These are phyloP conservation scores for Cephus rjabovi DNA, from an alignment of 2,888 invertebrate species.

Conservation along the genomic window DNA sequence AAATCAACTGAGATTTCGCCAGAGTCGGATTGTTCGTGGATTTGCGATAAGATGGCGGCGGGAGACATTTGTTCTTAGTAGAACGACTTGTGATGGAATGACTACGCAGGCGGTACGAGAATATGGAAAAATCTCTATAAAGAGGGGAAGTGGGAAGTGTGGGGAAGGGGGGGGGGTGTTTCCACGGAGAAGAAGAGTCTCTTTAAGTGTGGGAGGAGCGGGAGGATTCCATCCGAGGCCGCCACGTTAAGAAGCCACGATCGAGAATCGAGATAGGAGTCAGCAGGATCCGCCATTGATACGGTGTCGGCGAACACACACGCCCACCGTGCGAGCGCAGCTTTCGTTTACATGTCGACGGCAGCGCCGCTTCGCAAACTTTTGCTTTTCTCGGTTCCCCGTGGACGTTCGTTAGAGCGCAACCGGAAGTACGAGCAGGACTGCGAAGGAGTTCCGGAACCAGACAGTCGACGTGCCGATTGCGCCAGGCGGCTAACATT, in stretches of 20 bases:
- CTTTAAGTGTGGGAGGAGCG: neutral
- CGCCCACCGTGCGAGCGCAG: neutral
- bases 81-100: too few species aligned
- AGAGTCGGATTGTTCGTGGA: neutral
- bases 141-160: too few species aligned
- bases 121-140: too few species aligned
- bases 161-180: accelerated
- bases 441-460: slow-evolving; percentile 13
- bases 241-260: slow-evolving; percentile 37
- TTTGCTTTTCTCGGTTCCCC: neutral
- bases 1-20: too few species aligned
- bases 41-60: neutral
- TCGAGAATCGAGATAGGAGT: slow-evolving; percentile 45
- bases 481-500: slow-evolving; percentile 5
- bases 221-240: neutral
- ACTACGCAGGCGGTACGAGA: too few species aligned
- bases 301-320: slow-evolving; percentile 37
- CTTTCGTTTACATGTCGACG: neutral
- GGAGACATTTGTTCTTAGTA: too few species aligned
- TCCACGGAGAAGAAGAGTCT: too few species aligned
- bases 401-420: neutral
- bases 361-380: neutral
- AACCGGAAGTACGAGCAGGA: slow-evolving; percentile 16
- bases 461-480: slow-evolving; percentile 12
- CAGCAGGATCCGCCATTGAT: slow-evolving; percentile 59